These are phyloP conservation scores for Cryptoprocta ferox DNA, from an alignment of 2,797 vertebrate species.

Conservation along the genomic window DNA sequence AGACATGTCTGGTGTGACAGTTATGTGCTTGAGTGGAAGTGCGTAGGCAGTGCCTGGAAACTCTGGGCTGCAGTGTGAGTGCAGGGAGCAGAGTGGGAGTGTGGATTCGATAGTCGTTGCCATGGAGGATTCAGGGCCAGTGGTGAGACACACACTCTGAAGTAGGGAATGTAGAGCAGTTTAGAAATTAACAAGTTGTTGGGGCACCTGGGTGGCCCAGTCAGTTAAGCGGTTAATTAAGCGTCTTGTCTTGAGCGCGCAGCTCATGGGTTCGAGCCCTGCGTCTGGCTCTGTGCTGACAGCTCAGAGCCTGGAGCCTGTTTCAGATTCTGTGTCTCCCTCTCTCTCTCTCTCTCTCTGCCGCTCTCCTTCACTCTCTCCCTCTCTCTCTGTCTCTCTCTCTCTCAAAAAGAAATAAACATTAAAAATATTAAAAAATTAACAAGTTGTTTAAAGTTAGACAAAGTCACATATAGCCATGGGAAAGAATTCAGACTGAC, in stretches of 20 bases:
- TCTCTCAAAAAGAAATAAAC: too few relatives aligned
- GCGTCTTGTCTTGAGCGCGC: too few relatives aligned
- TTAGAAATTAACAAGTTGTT: not conserved
- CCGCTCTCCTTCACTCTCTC: too few relatives aligned
- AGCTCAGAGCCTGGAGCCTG: too few relatives aligned
- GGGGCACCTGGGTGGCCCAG: too few relatives aligned
- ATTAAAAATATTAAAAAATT: not conserved
- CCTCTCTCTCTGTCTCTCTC: too few relatives aligned
- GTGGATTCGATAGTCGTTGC: not conserved
- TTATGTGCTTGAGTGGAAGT: not conserved
- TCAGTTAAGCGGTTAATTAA: too few relatives aligned
- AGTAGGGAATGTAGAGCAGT: not conserved
- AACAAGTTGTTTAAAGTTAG: not conserved
- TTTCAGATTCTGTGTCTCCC: too few relatives aligned
- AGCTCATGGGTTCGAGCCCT: too few relatives aligned
- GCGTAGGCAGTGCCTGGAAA: not conserved
- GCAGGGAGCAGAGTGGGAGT: not conserved
- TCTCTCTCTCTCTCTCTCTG: too few relatives aligned
- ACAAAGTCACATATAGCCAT: not conserved
- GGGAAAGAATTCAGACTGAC: not conserved
- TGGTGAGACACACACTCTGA: not conserved
- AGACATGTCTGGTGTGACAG: not conserved
- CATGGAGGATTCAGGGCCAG: not conserved
- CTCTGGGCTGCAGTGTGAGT: not conserved
- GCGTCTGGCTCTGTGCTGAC: too few relatives aligned